A percentile compares a stretch with the other conserved stretches of the same genome.
phyloP scores from a whole-genome alignment of 2,888 invertebrate genomes.

The Dasysyrphus albostriatus region DNA sequence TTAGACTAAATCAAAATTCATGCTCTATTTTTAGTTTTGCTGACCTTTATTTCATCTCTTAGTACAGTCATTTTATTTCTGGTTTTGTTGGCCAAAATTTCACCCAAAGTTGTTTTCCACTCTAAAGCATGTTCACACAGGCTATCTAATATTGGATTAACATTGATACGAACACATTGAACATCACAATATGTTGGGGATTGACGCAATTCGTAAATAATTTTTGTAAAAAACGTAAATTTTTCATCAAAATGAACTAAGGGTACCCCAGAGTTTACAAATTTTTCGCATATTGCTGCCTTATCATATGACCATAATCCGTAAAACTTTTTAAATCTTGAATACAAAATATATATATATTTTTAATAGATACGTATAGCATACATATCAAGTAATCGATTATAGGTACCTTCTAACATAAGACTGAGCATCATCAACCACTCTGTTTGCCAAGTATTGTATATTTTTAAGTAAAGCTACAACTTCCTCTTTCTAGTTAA shows the following conservation, averaged over 20 bases:
- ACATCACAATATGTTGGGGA: constrained; percentile 87
- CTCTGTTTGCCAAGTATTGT: constrained; percentile 87
- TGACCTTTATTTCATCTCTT: constrained; percentile 88
- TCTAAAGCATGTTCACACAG: constrained; percentile 90
- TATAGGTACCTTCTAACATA: constrained; percentile 86
- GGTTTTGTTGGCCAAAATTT: constrained; percentile 88
- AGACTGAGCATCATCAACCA: constrained; percentile 87
- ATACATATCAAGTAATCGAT: not conserved
- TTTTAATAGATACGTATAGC: constrained; percentile 25
- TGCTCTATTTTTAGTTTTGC: constrained; percentile 73
- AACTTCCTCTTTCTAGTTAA: constrained; percentile 86
- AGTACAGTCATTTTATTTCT: constrained; percentile 88
- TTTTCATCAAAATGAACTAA: constrained; percentile 90
- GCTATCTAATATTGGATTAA: constrained; percentile 88
- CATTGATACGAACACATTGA: constrained; percentile 89
- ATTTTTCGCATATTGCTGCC: constrained; percentile 89
- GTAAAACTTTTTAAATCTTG: constrained; percentile 89
- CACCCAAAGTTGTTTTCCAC: constrained; percentile 91
- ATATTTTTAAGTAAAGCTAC: constrained; percentile 88
- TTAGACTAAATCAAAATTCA: not conserved
- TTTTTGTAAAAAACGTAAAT: constrained; percentile 92
- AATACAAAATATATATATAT: not conserved
- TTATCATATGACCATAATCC: constrained; percentile 92
- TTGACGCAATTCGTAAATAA: constrained; percentile 87
- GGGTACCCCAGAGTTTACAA: constrained; percentile 87